Evolutionary conservation across 2,113 vertebrate genomes (phyloP), one percentile per base, ranked within the genome.

Genomic region (Cyprinodon variegatus): DNA sequence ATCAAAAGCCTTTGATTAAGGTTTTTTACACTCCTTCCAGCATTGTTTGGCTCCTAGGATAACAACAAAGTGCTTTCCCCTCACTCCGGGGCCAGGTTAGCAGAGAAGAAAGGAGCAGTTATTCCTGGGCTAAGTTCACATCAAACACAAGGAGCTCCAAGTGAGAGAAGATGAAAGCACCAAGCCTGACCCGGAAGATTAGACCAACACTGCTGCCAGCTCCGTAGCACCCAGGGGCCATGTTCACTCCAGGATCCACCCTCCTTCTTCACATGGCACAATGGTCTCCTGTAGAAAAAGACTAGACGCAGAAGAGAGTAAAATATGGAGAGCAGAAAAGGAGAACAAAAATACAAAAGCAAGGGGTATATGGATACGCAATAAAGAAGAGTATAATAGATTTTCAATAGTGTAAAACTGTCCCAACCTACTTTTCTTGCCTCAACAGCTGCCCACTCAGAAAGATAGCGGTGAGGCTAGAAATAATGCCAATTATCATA

Each of bases 91-190:
- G 90, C 91, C 89, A 93, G 92, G 91, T 93, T 92, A 91, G 90
- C 62, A 43, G 48, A 92, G 90, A 91, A 90, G 89, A 93, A 93
- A 94, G 89, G 88, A 91, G 71, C 82, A 71, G 89, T 92, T 92
- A 91, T 93, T 94, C 91, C 91, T 90, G 88, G 85, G 90, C 89
- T 94, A 93, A 94, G 91, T 94, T 94, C 93, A 93, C 92, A 93
- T 94, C 92, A 94, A 94, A 94, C 92, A 93, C 89, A 78, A 87
- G 90, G 85, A 88, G 89, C 90, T 88, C 89, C 83, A 84, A 93
- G 92, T 91, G 91, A 90, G 90, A 90, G 87, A 89, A 94, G 92
- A 93, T 93, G 93, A 93, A 93, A 94, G 92, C 86, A 64, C 61
- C 90, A 91, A 73, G 88, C 90, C 91, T 93, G 93, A 94, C 92